phyloP scores from a whole-genome alignment of 2,797 vertebrate species.

The Gymnoscopelus braueri region DNA sequence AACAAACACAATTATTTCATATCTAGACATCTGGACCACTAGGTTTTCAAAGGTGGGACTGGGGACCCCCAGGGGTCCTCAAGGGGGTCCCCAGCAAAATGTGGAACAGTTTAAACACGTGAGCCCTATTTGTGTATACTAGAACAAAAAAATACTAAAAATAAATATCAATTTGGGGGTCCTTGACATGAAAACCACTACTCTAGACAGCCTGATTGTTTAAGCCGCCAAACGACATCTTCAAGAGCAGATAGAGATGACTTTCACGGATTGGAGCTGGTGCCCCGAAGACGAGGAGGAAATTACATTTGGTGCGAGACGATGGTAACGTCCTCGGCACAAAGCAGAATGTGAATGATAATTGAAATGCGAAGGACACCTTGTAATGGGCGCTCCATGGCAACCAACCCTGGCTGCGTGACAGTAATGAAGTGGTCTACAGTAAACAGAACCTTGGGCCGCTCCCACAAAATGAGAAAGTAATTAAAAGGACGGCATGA shows the following conservation, averaged over 20 bases:
- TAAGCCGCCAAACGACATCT: conserved; percentile 21
- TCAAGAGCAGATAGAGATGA: conserved; percentile 32
- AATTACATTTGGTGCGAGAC: conserved; percentile 38
- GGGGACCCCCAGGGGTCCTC: too few species aligned
- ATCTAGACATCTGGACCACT: too few species aligned
- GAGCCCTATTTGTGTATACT: too few species aligned
- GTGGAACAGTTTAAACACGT: too few species aligned
- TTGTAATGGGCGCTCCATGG: conserved; percentile 70
- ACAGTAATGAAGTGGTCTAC: conserved; percentile 73
- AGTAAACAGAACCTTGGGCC: conserved; percentile 74
- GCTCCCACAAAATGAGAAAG: conserved; percentile 70
- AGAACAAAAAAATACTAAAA: too few species aligned
- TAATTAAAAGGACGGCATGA: conserved; percentile 70
- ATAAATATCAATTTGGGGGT: too few species aligned
- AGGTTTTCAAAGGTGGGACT: too few species aligned
- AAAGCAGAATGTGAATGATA: conserved; percentile 55
- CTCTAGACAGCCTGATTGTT: background rate
- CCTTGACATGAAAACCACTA: too few species aligned
- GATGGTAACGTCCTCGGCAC: conserved; percentile 44
- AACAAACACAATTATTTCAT: too few species aligned
- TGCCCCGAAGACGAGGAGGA: conserved; percentile 42
- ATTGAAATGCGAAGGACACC: conserved; percentile 76
- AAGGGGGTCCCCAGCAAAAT: too few species aligned
- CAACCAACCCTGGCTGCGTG: conserved; percentile 68
- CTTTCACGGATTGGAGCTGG: conserved; percentile 30